Percentiles rank a stretch among this genome's conserved stretches.
These are phyloP conservation scores for Sternarchorhynchus goeldii DNA, from an alignment of 2,797 vertebrate genomes.

Conservation along the genomic window DNA sequence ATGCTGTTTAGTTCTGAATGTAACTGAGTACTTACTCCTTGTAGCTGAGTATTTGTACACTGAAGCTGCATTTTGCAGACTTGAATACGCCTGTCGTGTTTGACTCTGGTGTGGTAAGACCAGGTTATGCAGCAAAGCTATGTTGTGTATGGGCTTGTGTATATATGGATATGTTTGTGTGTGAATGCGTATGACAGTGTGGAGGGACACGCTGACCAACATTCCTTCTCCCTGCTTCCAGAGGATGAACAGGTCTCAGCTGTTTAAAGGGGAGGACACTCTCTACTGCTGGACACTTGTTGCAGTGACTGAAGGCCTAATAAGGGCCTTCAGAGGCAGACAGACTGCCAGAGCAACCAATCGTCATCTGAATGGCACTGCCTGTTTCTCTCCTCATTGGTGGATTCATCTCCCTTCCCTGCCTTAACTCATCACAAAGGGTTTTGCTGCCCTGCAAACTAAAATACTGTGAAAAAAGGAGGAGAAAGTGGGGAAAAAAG, in stretches of 20 bases:
- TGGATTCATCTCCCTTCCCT: conserved; percentile 88
- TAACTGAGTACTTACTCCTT: background rate
- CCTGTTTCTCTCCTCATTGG: conserved; percentile 80
- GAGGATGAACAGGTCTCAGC: conserved; percentile 98
- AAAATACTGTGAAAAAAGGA: conserved; percentile 93
- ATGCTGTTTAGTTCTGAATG: conserved; percentile 3
- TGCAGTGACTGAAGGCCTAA: conserved; percentile 73
- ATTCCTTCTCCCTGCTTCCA: conserved; percentile 69
- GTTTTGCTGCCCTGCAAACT: conserved; percentile 89
- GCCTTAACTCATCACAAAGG: conserved; percentile 97
- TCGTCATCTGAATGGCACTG: conserved; percentile 71
- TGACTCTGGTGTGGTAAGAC: conserved; percentile 22
- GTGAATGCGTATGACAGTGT: conserved; percentile 1
- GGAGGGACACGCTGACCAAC: conserved; percentile 11
- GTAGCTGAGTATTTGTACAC: background rate
- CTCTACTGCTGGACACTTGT: conserved; percentile 60
- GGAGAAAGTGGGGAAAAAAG: conserved; percentile 68
- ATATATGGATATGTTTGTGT: background rate
- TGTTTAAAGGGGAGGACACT: conserved; percentile 80
- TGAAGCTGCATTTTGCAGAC: background rate
- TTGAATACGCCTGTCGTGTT: background rate
- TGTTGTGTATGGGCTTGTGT: background rate
- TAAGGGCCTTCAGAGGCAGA: conserved; percentile 32
- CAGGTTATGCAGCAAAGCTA: background rate
- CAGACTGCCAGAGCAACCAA: conserved; percentile 61